phyloP scores from a whole-genome alignment of 2,888 invertebrate species.

The Hyalella azteca region DNA sequence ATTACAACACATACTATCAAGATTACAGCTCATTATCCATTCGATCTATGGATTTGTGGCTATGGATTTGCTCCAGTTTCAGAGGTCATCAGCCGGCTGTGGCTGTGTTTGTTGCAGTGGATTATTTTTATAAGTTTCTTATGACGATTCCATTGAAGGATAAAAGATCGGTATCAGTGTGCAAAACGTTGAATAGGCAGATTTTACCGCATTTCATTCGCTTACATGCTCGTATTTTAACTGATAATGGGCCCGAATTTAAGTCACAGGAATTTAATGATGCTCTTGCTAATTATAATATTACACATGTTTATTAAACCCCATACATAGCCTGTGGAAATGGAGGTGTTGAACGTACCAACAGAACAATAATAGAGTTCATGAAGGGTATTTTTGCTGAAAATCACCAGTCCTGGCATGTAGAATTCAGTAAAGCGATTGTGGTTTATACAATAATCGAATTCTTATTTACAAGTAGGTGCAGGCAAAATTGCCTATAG shows the following conservation, averaged over 20 bases:
- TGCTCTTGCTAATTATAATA: not conserved
- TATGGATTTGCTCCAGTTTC: not conserved
- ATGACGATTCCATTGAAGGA: not conserved
- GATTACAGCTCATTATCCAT: not conserved
- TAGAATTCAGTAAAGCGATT: too few relatives aligned
- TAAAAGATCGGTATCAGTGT: not conserved
- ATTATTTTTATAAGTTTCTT: not conserved
- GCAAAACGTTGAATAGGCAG: not conserved
- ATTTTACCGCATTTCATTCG: not conserved
- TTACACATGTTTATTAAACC: not conserved
- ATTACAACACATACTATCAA: not conserved
- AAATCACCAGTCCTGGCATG: not conserved
- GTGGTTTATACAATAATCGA: too few relatives aligned
- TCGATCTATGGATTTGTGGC: not conserved
- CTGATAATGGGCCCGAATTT: not conserved
- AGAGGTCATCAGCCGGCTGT: not conserved
- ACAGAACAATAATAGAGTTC: not conserved
- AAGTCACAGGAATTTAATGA: not conserved
- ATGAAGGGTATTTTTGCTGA: not conserved
- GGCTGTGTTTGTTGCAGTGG: not conserved
- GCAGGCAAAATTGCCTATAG: too few relatives aligned
- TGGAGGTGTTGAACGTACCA: not conserved
- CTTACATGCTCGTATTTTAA: not conserved
- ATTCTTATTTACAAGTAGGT: too few relatives aligned
- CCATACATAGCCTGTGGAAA: not conserved